These are phyloP conservation scores for Pollimyrus isidori DNA, from an alignment of 2,113 vertebrate genomes.

Conservation along the genomic window DNA sequence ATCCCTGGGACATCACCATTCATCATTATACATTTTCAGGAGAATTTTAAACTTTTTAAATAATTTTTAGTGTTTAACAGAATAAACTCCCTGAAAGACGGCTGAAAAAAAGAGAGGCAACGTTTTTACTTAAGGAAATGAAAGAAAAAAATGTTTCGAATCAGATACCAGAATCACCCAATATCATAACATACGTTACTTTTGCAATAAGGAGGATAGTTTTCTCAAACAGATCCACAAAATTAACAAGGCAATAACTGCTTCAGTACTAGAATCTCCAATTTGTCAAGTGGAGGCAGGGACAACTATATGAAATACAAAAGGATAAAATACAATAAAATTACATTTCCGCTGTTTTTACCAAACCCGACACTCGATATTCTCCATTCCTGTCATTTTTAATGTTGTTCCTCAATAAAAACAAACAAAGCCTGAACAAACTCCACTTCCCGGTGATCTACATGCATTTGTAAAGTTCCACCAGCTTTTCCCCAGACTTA, in stretches of 20 bases:
- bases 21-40: not conserved
- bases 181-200: not conserved
- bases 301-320: not conserved
- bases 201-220: not conserved
- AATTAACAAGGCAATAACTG: not conserved
- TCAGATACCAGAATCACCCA: not conserved
- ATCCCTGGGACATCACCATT: not conserved
- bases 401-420: conserved; percentile 12
- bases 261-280: not conserved
- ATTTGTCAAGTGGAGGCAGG: not conserved
- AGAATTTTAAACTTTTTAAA: not conserved
- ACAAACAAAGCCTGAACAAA: conserved; percentile 35
- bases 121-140: not conserved
- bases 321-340: not conserved
- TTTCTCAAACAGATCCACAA: not conserved
- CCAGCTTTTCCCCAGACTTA: conserved; percentile 42
- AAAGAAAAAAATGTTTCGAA: not conserved
- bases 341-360: not conserved
- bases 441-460: conserved; percentile 27
- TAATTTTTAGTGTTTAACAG: conserved; percentile 15
- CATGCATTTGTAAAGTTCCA: conserved; percentile 45
- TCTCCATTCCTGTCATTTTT: not conserved
- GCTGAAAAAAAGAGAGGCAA: not conserved
- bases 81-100: not conserved
- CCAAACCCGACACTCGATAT: not conserved